Conservation (phyloP, 2,113 vertebrate species). For the Gila orcuttii region DNA sequence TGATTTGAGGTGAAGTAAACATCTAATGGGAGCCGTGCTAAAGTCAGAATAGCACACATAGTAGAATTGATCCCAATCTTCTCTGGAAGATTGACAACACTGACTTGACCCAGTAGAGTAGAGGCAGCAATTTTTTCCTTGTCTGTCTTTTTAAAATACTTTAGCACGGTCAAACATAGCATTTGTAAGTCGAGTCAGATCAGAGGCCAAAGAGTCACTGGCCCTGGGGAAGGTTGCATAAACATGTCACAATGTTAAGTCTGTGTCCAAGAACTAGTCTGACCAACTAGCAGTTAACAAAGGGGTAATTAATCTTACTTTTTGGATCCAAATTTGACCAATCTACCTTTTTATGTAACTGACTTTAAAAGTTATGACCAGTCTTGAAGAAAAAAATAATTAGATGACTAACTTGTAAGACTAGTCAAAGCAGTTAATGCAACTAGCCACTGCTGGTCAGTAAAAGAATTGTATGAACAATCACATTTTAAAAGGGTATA, state of each 20-base stretch:
- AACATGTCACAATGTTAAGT: too few relatives aligned
- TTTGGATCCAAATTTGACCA: too few relatives aligned
- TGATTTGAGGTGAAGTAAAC: constrained; percentile 37
- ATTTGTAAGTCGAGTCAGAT: background rate
- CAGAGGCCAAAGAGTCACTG: background rate
- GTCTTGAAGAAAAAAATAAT: too few relatives aligned
- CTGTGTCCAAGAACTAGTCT: too few relatives aligned
- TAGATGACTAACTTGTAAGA: too few relatives aligned
- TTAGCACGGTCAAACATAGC: background rate
- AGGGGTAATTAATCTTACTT: too few relatives aligned
- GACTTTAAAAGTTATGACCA: too few relatives aligned
- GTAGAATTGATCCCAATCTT: constrained; percentile 50
- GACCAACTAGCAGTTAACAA: too few relatives aligned
- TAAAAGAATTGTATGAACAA: background rate
- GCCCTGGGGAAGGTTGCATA: too few relatives aligned
- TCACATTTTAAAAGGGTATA: too few relatives aligned
- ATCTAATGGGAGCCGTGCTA: constrained; percentile 54
- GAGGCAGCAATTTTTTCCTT: constrained; percentile 2
- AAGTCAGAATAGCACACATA: constrained; percentile 45
- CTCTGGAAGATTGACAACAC: constrained; percentile 47
- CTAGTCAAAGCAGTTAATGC: too few relatives aligned
- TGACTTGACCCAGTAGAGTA: background rate
- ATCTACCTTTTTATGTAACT: too few relatives aligned
- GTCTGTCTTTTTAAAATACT: constrained; percentile 20
- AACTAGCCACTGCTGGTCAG: background rate